Base-by-base conservation (phyloP, 2,888 invertebrate species). In the Oxytorus armatus region DNA sequence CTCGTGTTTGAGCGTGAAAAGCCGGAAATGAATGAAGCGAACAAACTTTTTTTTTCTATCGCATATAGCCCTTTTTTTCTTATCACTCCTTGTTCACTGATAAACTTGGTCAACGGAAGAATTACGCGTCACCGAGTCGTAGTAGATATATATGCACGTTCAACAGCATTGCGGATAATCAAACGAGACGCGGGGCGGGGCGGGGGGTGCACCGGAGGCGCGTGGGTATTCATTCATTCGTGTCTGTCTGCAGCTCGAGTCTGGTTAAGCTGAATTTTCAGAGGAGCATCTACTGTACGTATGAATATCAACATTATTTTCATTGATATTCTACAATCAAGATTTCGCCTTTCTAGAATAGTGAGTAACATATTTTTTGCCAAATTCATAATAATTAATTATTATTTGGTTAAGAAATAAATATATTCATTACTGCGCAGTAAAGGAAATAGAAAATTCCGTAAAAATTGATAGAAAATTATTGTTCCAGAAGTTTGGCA, bases 221-320 rank as follows among this genome's bases (percentile, higher is more conserved):
- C 66, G 79, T 79, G 75, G 76, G 79, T 36, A 76, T 70, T 66
- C 57, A 79, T 79, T 79, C 75, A 79, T 75, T 72, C 53, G 11
- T 75, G 36, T 72, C 75, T 23, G 42, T 75, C 42, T 16, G 33
- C 61, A 25, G 11, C 44, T 53, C 7, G 51, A 65, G n/a, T 57
- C 29, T 10, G 3, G 10, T 4, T 18, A 39, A 14, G 23, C 18
- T 33, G 68, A 69, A 51, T 36, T 57, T 16, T n/a, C 44, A 7
- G 25, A 47, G 7, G 57, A 36, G 57, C 23, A 25, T 23, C 39
- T 44, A 59, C 44, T 55, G 21, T 16, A n/a, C 42, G 25, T 39
- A 39, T 18, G 39, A 14, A 51, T 33, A 39, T 51, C 49, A n/a
- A 3, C n/a, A 49, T 33, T n/a, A n/a, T 65, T 16, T 49, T 29